Conservation (phyloP, 2,888 invertebrate species). For the Parelbella ahira region DNA sequence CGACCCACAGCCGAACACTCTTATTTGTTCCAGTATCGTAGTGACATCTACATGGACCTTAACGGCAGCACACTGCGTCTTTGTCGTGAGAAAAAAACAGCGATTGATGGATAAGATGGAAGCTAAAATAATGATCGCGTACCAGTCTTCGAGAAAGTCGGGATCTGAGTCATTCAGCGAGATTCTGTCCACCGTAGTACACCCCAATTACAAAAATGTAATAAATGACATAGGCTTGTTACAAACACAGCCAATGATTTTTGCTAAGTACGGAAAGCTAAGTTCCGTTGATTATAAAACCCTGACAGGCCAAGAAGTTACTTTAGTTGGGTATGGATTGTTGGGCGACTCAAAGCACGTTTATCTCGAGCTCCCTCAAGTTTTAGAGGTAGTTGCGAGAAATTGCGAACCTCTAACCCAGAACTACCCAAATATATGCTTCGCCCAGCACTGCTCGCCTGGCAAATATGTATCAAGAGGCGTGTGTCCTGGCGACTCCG, state of each 20-base stretch:
- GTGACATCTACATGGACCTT: slow-evolving; percentile 12
- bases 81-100: too few species aligned
- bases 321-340: slow-evolving; percentile 10
- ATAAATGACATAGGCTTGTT: slow-evolving; percentile 11
- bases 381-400: slow-evolving; percentile 6
- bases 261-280: slow-evolving; percentile 10
- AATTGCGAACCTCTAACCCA: not conserved
- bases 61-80: slow-evolving; percentile 19
- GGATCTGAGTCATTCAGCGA: slow-evolving; percentile 4
- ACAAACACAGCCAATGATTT: slow-evolving; percentile 7
- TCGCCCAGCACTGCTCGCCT: slow-evolving; percentile 1
- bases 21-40: slow-evolving; percentile 1
- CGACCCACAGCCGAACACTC: not conserved
- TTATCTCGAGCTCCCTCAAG: not conserved
- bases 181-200: not conserved
- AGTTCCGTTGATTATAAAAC: slow-evolving; percentile 13
- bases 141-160: slow-evolving; percentile 1
- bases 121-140: not conserved
- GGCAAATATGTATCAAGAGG: not conserved
- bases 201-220: not conserved
- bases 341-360: not conserved
- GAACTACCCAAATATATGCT: slow-evolving; percentile 7
- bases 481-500: slow-evolving; percentile 10
- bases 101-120: not conserved
- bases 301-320: slow-evolving; percentile 6